Evolutionary conservation across 2,888 invertebrate genomes (phyloP).

Genomic region (Dryococelus australis): DNA sequence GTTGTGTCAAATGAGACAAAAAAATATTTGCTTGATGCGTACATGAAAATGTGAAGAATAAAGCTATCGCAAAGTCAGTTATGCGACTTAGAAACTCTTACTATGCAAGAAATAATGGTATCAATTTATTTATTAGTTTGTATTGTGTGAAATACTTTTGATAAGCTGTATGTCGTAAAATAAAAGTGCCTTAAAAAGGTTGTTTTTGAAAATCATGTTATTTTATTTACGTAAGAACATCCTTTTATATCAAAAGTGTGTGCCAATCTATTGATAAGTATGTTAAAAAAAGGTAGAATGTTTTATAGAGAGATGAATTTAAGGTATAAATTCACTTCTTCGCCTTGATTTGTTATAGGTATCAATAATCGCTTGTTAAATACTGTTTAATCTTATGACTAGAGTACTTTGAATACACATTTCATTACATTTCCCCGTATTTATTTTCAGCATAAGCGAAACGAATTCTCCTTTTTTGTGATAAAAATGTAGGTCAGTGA

Average conservation of each 20-base stretch:
- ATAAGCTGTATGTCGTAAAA: not conserved
- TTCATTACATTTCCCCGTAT: too few species aligned
- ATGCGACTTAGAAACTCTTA: not conserved
- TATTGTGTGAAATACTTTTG: not conserved
- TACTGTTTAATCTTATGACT: too few species aligned
- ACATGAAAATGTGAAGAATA: not conserved
- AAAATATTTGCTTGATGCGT: not conserved
- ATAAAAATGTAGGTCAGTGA: too few species aligned
- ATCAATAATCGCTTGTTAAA: too few species aligned
- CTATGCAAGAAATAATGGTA: not conserved
- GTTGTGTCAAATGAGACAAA: not conserved
- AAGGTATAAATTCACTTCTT: too few species aligned
- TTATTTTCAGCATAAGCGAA: too few species aligned
- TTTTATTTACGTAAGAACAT: not conserved
- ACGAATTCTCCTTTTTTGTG: too few species aligned
- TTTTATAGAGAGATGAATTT: too few species aligned
- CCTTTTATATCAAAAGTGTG: not conserved
- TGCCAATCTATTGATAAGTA: too few species aligned
- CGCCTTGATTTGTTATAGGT: too few species aligned
- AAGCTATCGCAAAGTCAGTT: not conserved
- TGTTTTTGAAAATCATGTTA: not conserved
- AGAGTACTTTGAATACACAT: too few species aligned
- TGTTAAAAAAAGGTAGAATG: too few species aligned
- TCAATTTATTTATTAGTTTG: not conserved
- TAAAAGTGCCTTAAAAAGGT: slow-evolving; percentile 6